Evolutionary conservation across 2,888 invertebrate species (phyloP).

Genomic region (Noctua fimbriata): DNA sequence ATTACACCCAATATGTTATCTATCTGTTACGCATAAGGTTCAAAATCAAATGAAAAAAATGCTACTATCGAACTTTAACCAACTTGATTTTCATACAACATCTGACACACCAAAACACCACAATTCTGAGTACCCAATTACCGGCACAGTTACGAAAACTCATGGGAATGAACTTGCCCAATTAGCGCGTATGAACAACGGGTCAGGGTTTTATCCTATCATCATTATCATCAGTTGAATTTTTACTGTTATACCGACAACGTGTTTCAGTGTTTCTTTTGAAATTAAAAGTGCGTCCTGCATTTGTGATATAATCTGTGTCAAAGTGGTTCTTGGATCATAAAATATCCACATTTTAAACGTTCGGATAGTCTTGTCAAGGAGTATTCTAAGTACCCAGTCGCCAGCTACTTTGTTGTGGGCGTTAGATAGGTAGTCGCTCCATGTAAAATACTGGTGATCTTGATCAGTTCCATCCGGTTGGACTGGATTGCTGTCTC

Average conservation of each 20-base stretch:
- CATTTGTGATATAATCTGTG: background rate
- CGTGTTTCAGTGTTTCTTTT: background rate
- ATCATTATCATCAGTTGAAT: constrained; percentile 21
- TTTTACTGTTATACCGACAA: constrained; percentile 8
- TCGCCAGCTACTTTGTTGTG: background rate
- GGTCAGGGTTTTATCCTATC: constrained; percentile 35
- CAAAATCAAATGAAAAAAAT: background rate
- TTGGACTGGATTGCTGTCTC: background rate
- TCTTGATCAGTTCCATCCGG: background rate
- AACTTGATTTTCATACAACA: constrained; percentile 18
- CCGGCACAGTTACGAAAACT: constrained; percentile 33
- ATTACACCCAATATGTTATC: too few relatives aligned
- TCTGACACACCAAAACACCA: background rate
- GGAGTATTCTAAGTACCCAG: background rate
- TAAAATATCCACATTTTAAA: background rate
- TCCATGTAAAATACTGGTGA: background rate
- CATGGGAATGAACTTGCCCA: constrained; percentile 40
- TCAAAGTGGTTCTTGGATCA: background rate
- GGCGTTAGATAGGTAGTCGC: background rate
- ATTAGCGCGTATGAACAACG: constrained; percentile 35
- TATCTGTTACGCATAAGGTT: background rate
- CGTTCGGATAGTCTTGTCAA: background rate
- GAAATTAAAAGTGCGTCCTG: background rate
- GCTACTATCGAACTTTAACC: background rate
- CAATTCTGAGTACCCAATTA: constrained; percentile 19